phyloP scores from a whole-genome alignment of 2,797 vertebrate species.

The Myiothlypis chrysogaster region DNA sequence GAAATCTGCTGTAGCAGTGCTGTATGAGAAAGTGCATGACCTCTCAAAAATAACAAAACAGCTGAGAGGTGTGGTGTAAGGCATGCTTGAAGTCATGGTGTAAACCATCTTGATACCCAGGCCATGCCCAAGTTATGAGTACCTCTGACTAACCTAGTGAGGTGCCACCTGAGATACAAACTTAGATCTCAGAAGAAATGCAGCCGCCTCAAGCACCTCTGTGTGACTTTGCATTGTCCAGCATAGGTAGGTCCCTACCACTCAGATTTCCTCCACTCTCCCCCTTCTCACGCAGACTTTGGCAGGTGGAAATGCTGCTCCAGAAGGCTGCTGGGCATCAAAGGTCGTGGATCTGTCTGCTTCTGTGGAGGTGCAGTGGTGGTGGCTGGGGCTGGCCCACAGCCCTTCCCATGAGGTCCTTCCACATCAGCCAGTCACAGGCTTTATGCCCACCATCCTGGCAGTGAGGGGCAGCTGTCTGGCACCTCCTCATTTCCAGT shows the following conservation, averaged over 20 bases:
- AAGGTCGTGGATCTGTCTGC: rapidly evolving
- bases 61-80: not conserved
- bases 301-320: not conserved
- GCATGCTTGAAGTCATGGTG: not conserved
- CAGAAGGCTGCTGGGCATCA: not conserved
- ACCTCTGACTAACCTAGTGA: not conserved
- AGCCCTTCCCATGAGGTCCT: not conserved
- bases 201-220: not conserved
- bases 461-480: not conserved
- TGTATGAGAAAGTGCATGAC: not conserved
- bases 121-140: not conserved
- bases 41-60: not conserved
- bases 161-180: not conserved
- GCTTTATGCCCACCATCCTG: not conserved
- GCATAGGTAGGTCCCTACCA: rapidly evolving
- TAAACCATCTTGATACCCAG: not conserved
- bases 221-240: not conserved
- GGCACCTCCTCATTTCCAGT: not conserved
- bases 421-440: rapidly evolving
- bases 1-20: not conserved
- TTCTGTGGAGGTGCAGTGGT: rapidly evolving
- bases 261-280: rapidly evolving
- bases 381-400: not conserved
- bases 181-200: not conserved
- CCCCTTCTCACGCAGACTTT: not conserved